Conservation (phyloP, 2,888 invertebrate genomes). For the Tachina lurida region DNA sequence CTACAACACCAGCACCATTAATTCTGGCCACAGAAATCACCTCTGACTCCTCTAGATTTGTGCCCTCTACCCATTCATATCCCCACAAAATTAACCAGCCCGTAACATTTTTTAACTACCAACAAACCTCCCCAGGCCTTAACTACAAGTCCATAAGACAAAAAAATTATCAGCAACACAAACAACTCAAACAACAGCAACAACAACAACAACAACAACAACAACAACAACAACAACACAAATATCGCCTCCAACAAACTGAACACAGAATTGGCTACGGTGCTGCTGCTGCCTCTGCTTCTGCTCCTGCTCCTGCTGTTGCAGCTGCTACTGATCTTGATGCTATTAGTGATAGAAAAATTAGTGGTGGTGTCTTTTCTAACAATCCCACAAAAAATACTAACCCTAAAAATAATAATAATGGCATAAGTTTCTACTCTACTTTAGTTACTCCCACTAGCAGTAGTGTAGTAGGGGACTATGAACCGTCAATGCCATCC, state of each 20-base stretch:
- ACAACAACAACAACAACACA: constrained; percentile 64
- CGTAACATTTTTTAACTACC: constrained; percentile 11
- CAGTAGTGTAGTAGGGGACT: constrained; percentile 28
- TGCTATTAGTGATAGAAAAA: constrained; percentile 54
- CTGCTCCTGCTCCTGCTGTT: constrained; percentile 65
- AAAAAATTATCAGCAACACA: constrained; percentile 36
- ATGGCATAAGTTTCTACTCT: constrained; percentile 21
- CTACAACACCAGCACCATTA: constrained; percentile 45
- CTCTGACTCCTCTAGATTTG: constrained; percentile 20
- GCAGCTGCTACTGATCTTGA: constrained; percentile 72
- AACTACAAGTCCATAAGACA: background rate
- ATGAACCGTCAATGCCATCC: constrained; percentile 63
- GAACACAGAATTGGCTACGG: constrained; percentile 79
- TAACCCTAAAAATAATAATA: constrained; percentile 15
- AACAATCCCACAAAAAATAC: constrained; percentile 35
- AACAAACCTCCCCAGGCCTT: constrained; percentile 45
- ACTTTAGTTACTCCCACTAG: constrained; percentile 5
- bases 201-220: constrained; percentile 64
- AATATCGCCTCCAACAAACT: constrained; percentile 68
- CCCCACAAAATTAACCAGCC: constrained; percentile 70
- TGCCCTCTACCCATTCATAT: constrained; percentile 56
- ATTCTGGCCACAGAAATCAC: constrained; percentile 57
- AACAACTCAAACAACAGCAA: constrained; percentile 67
- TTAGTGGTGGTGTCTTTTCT: constrained; percentile 53
- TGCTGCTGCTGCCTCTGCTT: constrained; percentile 73